Evolutionary conservation across 2,797 vertebrate species (phyloP), one percentile per base, ranked within the genome.

Genomic region (Mus caroli): DNA sequence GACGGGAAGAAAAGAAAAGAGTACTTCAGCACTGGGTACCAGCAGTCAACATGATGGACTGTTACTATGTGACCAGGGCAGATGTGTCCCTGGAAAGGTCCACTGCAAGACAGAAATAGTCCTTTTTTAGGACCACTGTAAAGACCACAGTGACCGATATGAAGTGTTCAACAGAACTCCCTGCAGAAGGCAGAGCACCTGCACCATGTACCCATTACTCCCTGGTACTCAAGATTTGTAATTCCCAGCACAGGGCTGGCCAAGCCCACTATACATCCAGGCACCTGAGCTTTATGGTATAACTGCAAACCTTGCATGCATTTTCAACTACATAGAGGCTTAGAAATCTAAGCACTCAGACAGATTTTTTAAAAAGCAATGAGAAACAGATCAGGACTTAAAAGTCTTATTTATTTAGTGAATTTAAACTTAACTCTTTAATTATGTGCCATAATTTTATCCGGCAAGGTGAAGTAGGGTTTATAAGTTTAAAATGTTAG

Each of bases 381-480:
- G 31, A 56, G n/a, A 40, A 91, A 69, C 11, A 91, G n/a, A 88
- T 50, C 37, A 79, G 88, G 20, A 90, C 60, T 60, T 89, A 91
- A 78, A 78, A 88, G 37, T 77, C 43, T 62, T 19, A n/a, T 86
- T 82, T 80, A 75, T 52, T 92, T 86, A 78, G 37, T 92, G 37
- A 90, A 58, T 34, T 83, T 84, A 64, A 84, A 62, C 40, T 58
- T 58, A 78, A 69, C 75, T 50, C 37, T 87, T 43, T 79, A 91
- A 83, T 78, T 87, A 88, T 67, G 54, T 75, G 71, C 62, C 54
- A 90, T 17, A 50, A 37, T 83, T 88, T 46, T 69, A 83, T 20
- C 52, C 58, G 50, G 10, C 5, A 52, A 58, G 2, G 31, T 58
- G 6, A 19, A 95, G 50, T 0, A 84, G 62, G 40, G 58, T 46